These are phyloP conservation scores for Sorex maritimensis DNA, from an alignment of 2,797 vertebrate genomes.

Conservation along the genomic window DNA sequence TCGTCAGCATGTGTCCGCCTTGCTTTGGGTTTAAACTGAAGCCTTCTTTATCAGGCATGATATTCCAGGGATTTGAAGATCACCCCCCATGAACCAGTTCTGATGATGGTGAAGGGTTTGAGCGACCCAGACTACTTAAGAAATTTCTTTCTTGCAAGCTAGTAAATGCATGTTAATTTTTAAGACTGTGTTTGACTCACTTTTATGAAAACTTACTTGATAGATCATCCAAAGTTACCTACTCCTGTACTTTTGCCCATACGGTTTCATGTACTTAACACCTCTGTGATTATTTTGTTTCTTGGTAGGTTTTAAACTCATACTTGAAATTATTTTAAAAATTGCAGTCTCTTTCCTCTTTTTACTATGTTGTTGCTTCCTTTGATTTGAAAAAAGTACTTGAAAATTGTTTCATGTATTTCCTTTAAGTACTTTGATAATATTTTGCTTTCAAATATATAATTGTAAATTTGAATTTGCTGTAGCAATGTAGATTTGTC, in stretches of 20 bases:
- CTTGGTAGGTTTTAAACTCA: conserved; percentile 31
- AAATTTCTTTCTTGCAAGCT: not conserved
- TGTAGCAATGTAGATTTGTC: too few species aligned
- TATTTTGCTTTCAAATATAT: too few species aligned
- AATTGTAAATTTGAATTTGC: too few species aligned
- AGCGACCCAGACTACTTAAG: not conserved
- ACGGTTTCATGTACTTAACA: not conserved
- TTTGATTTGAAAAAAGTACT: conserved; percentile 17
- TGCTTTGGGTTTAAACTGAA: not conserved
- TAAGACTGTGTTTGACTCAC: not conserved
- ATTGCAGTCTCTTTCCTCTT: not conserved
- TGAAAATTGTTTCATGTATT: too few species aligned
- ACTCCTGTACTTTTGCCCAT: not conserved
- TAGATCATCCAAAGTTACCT: conserved; percentile 7
- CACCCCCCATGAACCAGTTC: not conserved
- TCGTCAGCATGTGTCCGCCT: too few species aligned
- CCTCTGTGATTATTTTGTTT: conserved; percentile 20
- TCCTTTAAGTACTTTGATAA: too few species aligned
- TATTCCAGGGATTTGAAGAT: conserved; percentile 29
- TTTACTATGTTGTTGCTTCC: not conserved
- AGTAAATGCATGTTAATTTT: conserved; percentile 23
- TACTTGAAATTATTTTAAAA: not conserved
- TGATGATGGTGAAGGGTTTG: not conserved
- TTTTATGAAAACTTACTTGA: conserved; percentile 2
- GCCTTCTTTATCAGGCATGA: not conserved